Evolutionary conservation across 2,797 vertebrate genomes (phyloP).

Genomic region (Gorsachius magnificus): DNA sequence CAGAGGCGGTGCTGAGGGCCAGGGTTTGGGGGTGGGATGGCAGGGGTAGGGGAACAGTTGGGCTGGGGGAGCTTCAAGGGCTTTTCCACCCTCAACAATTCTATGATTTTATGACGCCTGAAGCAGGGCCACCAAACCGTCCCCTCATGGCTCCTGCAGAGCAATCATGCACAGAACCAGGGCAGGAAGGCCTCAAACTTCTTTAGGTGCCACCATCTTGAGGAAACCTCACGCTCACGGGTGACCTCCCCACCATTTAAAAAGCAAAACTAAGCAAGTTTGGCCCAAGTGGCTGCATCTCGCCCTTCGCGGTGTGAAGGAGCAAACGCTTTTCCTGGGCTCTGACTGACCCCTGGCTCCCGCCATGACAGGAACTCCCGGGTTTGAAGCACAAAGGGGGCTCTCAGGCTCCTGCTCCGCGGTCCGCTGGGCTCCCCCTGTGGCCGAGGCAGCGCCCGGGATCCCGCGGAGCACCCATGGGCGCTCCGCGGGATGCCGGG

Average conservation of each 20-base stretch:
- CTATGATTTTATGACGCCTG: too few species aligned
- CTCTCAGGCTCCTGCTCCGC: background rate
- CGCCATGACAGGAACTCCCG: background rate
- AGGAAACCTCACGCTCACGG: background rate
- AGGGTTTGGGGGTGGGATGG: too few species aligned
- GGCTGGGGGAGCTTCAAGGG: too few species aligned
- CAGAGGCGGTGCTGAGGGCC: too few species aligned
- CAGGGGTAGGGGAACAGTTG: too few species aligned
- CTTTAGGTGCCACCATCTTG: too few species aligned
- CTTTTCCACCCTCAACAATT: too few species aligned
- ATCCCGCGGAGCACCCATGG: too few species aligned
- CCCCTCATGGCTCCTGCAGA: background rate
- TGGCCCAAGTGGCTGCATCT: too few species aligned
- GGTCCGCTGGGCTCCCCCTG: background rate
- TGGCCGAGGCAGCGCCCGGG: too few species aligned
- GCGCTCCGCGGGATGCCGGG: too few species aligned
- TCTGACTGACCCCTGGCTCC: background rate
- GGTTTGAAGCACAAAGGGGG: background rate
- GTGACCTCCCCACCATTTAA: too few species aligned
- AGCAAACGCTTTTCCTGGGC: background rate
- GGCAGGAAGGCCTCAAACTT: background rate
- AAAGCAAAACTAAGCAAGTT: background rate
- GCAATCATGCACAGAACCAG: accelerated
- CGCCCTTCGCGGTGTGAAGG: background rate
- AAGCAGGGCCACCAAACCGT: background rate